Evolutionary conservation across 2,888 invertebrate species (phyloP).

Genomic region (Fabriciana adippe): DNA sequence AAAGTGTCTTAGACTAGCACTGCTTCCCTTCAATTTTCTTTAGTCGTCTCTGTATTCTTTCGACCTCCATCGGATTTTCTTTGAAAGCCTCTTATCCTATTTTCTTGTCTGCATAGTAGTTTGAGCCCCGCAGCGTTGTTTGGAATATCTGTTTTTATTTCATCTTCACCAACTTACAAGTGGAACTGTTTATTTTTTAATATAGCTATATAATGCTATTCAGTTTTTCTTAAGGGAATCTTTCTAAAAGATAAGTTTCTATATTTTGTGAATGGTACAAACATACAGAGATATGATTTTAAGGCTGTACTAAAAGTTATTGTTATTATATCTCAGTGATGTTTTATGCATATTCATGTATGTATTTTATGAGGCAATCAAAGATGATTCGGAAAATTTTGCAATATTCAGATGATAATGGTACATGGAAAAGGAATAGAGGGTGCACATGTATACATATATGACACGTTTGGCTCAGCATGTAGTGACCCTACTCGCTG

Average conservation of each 20-base stretch:
- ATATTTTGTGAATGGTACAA: neutral
- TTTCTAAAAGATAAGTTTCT: neutral
- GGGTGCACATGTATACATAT: too few species aligned
- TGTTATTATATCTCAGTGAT: too few species aligned
- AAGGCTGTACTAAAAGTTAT: too few species aligned
- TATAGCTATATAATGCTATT: neutral
- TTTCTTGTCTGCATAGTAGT: constrained; percentile 46
- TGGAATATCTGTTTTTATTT: constrained; percentile 30
- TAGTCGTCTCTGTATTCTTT: constrained; percentile 58
- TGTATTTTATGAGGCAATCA: too few species aligned
- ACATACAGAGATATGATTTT: too few species aligned
- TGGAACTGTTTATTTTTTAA: constrained; percentile 18
- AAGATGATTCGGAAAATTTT: too few species aligned
- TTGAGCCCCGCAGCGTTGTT: constrained; percentile 36
- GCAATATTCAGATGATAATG: too few species aligned
- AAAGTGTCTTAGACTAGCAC: constrained; percentile 33
- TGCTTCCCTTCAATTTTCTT: constrained; percentile 50
- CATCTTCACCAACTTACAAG: constrained; percentile 13
- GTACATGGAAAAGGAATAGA: too few species aligned
- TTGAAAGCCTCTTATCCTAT: constrained; percentile 57
- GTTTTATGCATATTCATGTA: too few species aligned
- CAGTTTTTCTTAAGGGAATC: neutral
- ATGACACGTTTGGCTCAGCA: too few species aligned
- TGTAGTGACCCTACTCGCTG: too few species aligned
- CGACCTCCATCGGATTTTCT: constrained; percentile 54